These are phyloP conservation scores for Hystrix brachyura DNA, from an alignment of 2,113 vertebrate species.

Conservation along the genomic window DNA sequence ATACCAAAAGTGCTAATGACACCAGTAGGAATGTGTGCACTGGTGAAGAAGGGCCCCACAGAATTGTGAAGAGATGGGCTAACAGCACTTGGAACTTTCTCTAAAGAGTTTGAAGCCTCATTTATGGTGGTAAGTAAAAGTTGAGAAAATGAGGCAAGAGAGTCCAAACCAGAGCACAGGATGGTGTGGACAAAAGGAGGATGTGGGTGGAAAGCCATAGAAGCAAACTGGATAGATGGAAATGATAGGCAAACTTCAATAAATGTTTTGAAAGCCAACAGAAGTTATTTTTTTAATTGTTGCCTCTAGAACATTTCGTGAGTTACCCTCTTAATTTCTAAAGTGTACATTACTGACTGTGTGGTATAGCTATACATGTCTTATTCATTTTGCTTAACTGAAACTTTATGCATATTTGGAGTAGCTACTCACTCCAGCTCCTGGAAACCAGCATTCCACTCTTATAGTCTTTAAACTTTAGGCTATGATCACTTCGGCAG, in stretches of 20 bases:
- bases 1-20: background rate
- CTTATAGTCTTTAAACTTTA: background rate
- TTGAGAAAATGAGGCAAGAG: background rate
- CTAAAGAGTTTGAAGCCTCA: background rate
- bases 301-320: background rate
- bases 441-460: background rate
- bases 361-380: too few species aligned
- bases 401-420: background rate
- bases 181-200: background rate
- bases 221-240: background rate
- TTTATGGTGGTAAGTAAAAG: background rate
- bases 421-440: background rate
- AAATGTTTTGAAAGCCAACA: background rate
- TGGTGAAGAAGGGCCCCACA: background rate
- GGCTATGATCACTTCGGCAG: too few species aligned
- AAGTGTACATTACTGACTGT: too few species aligned
- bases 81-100: background rate
- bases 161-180: background rate
- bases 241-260: background rate
- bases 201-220: background rate
- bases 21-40: background rate
- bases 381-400: background rate
- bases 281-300: background rate
- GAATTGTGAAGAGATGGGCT: background rate
- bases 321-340: background rate